Conservation (phyloP, 2,797 vertebrate genomes). For the Phaenicophaeus curvirostris region DNA sequence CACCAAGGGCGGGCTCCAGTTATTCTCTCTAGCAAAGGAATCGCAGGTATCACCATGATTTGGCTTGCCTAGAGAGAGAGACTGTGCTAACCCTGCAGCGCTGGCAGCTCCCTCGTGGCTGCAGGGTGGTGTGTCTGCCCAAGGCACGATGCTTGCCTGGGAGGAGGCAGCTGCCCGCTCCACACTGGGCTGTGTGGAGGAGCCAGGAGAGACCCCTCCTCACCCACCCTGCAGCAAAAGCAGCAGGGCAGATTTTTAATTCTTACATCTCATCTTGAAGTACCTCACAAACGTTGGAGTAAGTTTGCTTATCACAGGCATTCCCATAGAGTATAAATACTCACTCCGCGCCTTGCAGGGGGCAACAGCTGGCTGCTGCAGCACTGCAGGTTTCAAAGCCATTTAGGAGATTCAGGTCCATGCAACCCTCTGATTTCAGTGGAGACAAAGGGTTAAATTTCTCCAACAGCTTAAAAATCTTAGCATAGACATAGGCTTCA, state of each 20-base stretch:
- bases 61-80: background rate
- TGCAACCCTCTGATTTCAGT: background rate
- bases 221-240: too few species aligned
- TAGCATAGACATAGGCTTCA: background rate
- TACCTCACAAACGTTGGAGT: background rate
- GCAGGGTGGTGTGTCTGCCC: background rate
- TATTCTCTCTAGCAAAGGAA: background rate
- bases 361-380: background rate
- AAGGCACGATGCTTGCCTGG: background rate
- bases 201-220: background rate
- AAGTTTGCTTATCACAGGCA: background rate
- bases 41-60: too few species aligned
- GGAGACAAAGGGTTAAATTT: conserved; percentile 32
- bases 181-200: too few species aligned
- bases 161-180: background rate
- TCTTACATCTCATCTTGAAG: background rate
- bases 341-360: background rate
- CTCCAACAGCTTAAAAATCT: background rate
- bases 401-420: background rate
- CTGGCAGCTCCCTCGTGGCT: background rate
- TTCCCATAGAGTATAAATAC: background rate
- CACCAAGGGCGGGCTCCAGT: background rate
- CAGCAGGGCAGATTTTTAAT: background rate
- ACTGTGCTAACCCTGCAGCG: background rate
- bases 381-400: background rate